phyloP scores from a whole-genome alignment of 2,888 invertebrate genomes.

The Coenonympha glycerion region DNA sequence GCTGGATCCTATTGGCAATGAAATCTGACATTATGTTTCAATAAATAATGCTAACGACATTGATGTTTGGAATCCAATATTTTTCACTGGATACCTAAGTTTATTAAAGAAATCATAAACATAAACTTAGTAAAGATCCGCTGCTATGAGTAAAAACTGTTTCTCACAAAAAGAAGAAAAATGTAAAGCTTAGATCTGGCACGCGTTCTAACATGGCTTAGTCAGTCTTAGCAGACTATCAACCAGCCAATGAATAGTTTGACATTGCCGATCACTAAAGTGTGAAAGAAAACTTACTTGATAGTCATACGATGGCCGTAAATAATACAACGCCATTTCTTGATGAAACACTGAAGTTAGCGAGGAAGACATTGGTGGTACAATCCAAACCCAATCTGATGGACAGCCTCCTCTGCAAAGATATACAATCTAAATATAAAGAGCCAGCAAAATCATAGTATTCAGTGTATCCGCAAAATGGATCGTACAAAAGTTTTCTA shows the following conservation, averaged over 20 bases:
- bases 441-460: too few species aligned
- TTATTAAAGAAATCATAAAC: not conserved
- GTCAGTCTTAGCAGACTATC: too few species aligned
- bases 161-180: not conserved
- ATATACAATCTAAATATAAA: too few species aligned
- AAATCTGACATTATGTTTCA: not conserved
- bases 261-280: too few species aligned
- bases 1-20: conserved; percentile 80
- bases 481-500: too few species aligned
- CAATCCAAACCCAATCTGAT: conserved; percentile 90
- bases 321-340: conserved; percentile 90
- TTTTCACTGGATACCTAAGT: not conserved
- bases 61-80: too few species aligned
- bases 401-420: conserved; percentile 82
- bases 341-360: conserved; percentile 87
- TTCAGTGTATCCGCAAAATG: too few species aligned
- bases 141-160: too few species aligned
- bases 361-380: conserved; percentile 84
- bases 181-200: not conserved
- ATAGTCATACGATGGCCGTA: conserved; percentile 93
- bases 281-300: conserved; percentile 76
- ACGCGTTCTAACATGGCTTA: too few species aligned
- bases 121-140: too few species aligned
- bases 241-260: too few species aligned
- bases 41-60: too few species aligned